Percentiles rank a stretch among this genome's conserved stretches.
These are phyloP conservation scores for Donacobius atricapilla DNA, from an alignment of 2,113 vertebrate genomes.

Conservation along the genomic window DNA sequence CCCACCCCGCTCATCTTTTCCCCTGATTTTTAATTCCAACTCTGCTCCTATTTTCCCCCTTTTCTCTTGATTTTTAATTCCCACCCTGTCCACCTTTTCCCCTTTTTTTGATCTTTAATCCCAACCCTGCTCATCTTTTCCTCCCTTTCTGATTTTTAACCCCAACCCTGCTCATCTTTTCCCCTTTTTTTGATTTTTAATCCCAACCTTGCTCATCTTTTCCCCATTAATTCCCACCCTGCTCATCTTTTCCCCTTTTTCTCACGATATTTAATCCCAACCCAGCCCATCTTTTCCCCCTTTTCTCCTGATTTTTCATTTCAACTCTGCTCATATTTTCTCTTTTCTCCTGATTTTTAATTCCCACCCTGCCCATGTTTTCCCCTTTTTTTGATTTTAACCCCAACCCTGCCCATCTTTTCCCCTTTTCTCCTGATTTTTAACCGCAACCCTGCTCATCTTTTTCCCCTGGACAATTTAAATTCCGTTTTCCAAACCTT, in stretches of 20 bases:
- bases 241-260: neutral
- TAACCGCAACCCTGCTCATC: neutral
- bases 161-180: neutral
- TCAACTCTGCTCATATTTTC: neutral
- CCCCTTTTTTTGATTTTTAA: neutral
- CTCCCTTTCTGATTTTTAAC: neutral
- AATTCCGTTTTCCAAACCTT: neutral
- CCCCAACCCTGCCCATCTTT: neutral
- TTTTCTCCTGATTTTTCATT: neutral
- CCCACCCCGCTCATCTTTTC: neutral
- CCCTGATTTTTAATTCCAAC: neutral
- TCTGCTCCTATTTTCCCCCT: neutral
- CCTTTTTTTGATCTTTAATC: neutral
- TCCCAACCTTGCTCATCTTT: no score
- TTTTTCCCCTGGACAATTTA: neutral
- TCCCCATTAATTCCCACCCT: neutral
- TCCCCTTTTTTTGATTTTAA: neutral
- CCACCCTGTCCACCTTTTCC: neutral
- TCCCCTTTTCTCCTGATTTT: neutral
- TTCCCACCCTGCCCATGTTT: neutral
- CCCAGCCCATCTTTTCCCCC: neutral
- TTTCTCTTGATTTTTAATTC: neutral
- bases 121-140: no score
- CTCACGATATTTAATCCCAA: neutral
- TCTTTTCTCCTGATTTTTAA: neutral